Base-by-base conservation (phyloP, 2,797 vertebrate genomes). In the Halcyon badia region DNA sequence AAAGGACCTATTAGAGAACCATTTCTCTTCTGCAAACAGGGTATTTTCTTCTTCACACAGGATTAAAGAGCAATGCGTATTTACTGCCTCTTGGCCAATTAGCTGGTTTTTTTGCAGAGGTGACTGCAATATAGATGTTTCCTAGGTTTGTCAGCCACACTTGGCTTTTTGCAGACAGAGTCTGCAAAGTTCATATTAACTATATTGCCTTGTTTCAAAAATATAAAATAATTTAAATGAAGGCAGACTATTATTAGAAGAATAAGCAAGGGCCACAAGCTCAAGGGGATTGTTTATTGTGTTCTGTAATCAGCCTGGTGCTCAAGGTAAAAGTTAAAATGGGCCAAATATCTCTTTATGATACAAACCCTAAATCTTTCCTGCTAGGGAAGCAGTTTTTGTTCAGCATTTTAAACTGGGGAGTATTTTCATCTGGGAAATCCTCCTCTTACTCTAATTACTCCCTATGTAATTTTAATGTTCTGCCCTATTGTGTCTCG, bases 311-410 rank as follows among this genome's bases (percentile, higher is more conserved):
- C 48, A 54, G 35, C 68, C 2, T 1, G 56, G 42, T 77, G 44
- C 44, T 92, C 26, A 54, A 94, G 91, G 56, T 87, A 83, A 54
- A 89, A 92, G 35, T 66, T 82, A 39, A 93, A 95, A 68, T 35
- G 22, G 41, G 18, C n/a, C 28, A 85, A 68, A 20, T 25, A 28
- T 31, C 44, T 83, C 65, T 91, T 91, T 72, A n/a, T 0, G 0
- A 61, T 49, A 58, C 68, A 81, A 92, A 10, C 42, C 9, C 8
- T 64, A 14, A 69, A 37, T 49, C 10, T 65, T 57, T 22, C 42
- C 17, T 37, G 60, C 54, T 77, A 37, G 24, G 13, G 37, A 83
- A 75, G 39, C 3, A 3, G 10, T 0, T 51, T 95, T 92, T 52
- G 11, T 66, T 87, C 64, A 62, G 12, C 17, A 1, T 82, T 97